phyloP scores from a whole-genome alignment of 1,140 invertebrate species.

The Bombus difficillimus region DNA sequence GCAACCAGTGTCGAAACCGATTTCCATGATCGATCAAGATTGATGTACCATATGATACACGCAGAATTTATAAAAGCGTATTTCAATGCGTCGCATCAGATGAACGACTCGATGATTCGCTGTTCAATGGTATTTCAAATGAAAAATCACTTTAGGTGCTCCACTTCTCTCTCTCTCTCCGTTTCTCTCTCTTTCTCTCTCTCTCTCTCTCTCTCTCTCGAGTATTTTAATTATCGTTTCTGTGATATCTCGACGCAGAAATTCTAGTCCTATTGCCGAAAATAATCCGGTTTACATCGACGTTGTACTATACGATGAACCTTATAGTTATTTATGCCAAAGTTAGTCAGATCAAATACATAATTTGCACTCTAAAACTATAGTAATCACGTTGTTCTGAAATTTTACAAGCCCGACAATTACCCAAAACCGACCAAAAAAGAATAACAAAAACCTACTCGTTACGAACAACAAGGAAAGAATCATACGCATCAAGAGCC shows the following conservation, averaged over 20 bases:
- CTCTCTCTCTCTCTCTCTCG: too few species aligned
- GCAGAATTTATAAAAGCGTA: conserved; percentile 17
- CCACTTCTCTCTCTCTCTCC: too few species aligned
- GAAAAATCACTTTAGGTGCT: not conserved
- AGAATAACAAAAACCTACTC: too few species aligned
- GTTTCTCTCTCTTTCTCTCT: too few species aligned
- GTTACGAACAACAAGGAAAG: too few species aligned
- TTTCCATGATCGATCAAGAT: conserved; percentile 48
- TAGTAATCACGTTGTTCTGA: too few species aligned
- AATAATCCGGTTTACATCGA: not conserved
- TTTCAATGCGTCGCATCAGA: conserved; percentile 7
- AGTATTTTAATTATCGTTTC: not conserved
- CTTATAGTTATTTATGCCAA: too few species aligned
- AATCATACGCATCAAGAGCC: too few species aligned
- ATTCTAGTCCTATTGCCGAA: not conserved
- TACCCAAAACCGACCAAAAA: too few species aligned
- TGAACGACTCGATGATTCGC: conserved; percentile 10
- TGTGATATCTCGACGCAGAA: not conserved
- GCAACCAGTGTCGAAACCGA: conserved; percentile 31
- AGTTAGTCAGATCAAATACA: too few species aligned
- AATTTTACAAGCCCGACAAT: too few species aligned
- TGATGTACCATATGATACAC: conserved; percentile 18
- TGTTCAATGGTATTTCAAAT: not conserved
- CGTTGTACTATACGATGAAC: not conserved
- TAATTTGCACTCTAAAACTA: too few species aligned